Conservation (phyloP, 2,888 invertebrate genomes). For the Oscheius sp. region DNA sequence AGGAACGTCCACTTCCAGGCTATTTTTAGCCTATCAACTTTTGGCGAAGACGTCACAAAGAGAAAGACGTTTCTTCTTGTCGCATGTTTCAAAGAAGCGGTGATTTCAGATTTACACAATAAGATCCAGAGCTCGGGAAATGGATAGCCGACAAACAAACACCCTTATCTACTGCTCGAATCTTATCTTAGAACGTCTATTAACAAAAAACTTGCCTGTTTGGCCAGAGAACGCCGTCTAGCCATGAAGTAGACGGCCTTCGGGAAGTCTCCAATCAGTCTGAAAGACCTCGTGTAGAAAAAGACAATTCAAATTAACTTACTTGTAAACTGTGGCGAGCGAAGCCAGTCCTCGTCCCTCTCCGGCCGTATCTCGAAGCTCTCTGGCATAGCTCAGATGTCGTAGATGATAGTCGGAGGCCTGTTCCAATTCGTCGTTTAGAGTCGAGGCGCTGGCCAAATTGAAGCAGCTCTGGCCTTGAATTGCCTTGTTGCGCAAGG, state of each 20-base stretch:
- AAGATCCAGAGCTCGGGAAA: no score
- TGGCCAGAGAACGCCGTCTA: constrained; percentile 26
- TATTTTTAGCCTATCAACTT: no score
- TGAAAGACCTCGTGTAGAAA: constrained; percentile 11
- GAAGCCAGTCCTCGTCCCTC: constrained; percentile 35
- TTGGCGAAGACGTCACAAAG: no score
- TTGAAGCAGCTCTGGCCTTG: constrained; percentile 98
- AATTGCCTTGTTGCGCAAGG: constrained; percentile 87
- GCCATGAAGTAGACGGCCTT: constrained; percentile 38
- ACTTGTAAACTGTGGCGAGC: constrained; percentile 28
- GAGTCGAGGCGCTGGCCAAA: constrained; percentile 93
- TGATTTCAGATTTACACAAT: no score
- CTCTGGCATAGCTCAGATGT: constrained; percentile 83
- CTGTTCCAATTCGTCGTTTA: constrained; percentile 86
- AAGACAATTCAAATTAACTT: not conserved
- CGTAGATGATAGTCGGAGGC: constrained; percentile 93
- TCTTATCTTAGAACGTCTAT: no score
- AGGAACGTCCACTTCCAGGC: no score
- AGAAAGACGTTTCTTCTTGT: no score
- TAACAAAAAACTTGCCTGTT: constrained; percentile 23
- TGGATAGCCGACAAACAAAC: no score
- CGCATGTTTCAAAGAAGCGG: no score
- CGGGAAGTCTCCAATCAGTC: constrained; percentile 29
- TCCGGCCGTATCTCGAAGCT: constrained; percentile 76
- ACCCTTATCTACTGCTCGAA: no score